Conservation (phyloP, 2,113 vertebrate genomes). For the Nansenia antarctica region DNA sequence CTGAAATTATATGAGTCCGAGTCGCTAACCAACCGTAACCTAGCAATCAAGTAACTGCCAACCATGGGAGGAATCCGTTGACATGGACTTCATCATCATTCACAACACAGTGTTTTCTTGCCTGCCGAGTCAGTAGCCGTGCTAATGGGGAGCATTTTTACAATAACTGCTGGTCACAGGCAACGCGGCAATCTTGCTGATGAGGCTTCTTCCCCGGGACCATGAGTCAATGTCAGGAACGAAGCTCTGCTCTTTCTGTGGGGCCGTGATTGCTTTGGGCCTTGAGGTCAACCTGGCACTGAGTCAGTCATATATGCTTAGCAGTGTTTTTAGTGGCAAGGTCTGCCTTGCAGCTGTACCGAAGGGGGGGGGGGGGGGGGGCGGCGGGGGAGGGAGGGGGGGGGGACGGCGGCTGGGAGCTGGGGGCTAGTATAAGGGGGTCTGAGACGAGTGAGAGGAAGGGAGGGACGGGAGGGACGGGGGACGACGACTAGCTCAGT, state of each 20-base stretch:
- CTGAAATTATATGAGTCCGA: not conserved
- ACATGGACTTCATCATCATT: too few species aligned
- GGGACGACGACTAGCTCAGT: not conserved
- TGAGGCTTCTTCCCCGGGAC: not conserved
- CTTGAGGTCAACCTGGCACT: slow-evolving; percentile 12
- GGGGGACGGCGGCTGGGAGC: slow-evolving; percentile 10
- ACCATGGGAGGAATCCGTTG: not conserved
- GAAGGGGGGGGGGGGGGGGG: not conserved
- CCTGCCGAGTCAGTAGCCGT: not conserved
- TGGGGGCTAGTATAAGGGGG: slow-evolving; percentile 13
- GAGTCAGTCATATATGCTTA: slow-evolving; percentile 6
- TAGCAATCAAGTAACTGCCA: not conserved
- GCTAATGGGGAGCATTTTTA: not conserved
- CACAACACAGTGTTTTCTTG: not conserved
- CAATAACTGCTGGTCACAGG: slow-evolving; percentile 10
- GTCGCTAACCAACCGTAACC: not conserved
- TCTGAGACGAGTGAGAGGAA: not conserved
- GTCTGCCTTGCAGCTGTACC: slow-evolving; percentile 40
- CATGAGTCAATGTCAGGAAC: slow-evolving; percentile 14
- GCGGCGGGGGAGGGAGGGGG: not conserved
- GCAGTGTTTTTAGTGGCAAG: slow-evolving; percentile 21
- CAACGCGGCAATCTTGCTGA: slow-evolving; percentile 17
- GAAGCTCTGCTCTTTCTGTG: not conserved
- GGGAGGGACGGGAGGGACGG: not conserved
- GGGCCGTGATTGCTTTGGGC: slow-evolving; percentile 25